Percentiles rank a stretch among this genome's conserved stretches.
These are phyloP conservation scores for Invenusta paracnida DNA, from an alignment of 2,888 invertebrate genomes.

Conservation along the genomic window DNA sequence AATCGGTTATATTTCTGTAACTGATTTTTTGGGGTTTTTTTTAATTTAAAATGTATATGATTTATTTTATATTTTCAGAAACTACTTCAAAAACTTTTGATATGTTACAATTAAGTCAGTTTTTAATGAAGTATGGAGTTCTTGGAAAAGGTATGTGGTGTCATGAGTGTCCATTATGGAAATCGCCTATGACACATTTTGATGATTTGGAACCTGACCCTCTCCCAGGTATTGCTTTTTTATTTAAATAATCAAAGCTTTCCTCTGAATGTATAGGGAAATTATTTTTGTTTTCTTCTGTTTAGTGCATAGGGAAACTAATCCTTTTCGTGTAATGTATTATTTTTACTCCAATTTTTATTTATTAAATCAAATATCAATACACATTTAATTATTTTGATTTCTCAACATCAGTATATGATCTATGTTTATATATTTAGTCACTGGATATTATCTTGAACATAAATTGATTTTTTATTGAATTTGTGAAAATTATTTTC, in stretches of 20 bases:
- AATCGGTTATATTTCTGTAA: too few species aligned
- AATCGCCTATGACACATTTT: background rate
- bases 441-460: too few species aligned
- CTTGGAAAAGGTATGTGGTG: slow-evolving; percentile 38
- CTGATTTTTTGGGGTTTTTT: too few species aligned
- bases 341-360: background rate
- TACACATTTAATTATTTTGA: too few species aligned
- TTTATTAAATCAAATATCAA: background rate
- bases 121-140: slow-evolving; percentile 32
- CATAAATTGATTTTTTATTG: too few species aligned
- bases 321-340: background rate
- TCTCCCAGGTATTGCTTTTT: background rate
- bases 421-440: too few species aligned
- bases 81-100: slow-evolving; percentile 5
- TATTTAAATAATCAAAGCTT: background rate
- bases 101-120: slow-evolving; percentile 12
- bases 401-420: too few species aligned
- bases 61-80: background rate
- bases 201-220: slow-evolving; percentile 22
- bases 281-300: background rate
- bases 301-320: background rate
- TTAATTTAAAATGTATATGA: background rate
- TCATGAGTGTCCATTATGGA: slow-evolving; percentile 30
- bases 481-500: too few species aligned
- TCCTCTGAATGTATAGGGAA: background rate